These are phyloP conservation scores for Tursiops truncatus DNA, from an alignment of 2,113 vertebrate species.

Conservation along the genomic window DNA sequence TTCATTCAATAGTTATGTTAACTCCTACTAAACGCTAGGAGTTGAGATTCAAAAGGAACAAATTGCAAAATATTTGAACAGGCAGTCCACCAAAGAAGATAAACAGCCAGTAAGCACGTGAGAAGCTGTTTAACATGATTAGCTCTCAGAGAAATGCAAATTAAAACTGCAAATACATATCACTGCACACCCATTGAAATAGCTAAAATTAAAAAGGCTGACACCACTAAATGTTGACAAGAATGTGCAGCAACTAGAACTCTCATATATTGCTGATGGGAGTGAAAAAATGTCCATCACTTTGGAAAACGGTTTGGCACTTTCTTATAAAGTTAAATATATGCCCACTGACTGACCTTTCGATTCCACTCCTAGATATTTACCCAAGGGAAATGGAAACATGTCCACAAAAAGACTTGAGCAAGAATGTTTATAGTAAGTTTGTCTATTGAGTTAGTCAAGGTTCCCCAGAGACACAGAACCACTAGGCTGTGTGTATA, in stretches of 20 bases:
- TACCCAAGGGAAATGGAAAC: not conserved
- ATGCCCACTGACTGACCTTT: not conserved
- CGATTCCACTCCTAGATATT: not conserved
- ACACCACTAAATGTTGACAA: not conserved
- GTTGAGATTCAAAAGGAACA: not conserved
- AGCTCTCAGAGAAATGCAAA: not conserved
- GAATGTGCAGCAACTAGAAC: not conserved
- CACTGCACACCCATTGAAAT: not conserved
- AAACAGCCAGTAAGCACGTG: not conserved
- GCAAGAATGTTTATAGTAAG: not conserved
- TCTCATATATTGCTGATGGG: not conserved
- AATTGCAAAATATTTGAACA: not conserved
- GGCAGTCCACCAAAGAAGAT: not conserved
- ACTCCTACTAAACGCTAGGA: not conserved
- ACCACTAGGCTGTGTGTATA: not conserved
- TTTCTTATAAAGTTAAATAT: not conserved
- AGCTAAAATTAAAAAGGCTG: not conserved
- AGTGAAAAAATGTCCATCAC: not conserved
- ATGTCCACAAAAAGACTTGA: not conserved
- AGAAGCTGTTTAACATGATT: not conserved
- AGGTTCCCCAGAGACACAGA: not conserved
- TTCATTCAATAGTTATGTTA: not conserved
- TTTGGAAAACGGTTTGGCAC: not conserved
- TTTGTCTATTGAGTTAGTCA: not conserved
- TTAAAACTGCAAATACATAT: not conserved